A percentile compares a stretch with the other conserved stretches of the same genome.
Evolutionary conservation across 1,140 invertebrate species (phyloP).

Genomic region (Cydia strobilella): DNA sequence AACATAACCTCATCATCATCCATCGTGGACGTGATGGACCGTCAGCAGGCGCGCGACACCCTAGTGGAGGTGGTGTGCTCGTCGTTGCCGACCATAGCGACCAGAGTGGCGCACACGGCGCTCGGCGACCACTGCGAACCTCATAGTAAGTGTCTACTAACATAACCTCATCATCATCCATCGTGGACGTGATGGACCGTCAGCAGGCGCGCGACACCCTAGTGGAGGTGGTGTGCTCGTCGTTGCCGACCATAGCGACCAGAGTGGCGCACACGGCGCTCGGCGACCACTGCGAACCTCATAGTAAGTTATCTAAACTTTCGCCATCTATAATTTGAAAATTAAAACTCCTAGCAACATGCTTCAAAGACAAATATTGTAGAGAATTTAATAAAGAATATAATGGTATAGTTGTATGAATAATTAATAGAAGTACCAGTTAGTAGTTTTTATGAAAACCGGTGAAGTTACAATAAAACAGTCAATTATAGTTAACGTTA

Average conservation of each 20-base stretch:
- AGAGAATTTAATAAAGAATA: too few species aligned
- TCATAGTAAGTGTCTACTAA: constrained; percentile 40
- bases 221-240: constrained; percentile 56
- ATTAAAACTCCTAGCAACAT: too few species aligned
- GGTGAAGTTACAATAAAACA: not conserved
- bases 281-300: too few species aligned
- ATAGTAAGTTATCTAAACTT: too few species aligned
- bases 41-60: constrained; percentile 58
- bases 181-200: not conserved
- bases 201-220: constrained; percentile 61
- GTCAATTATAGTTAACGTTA: too few species aligned
- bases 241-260: constrained; percentile 55
- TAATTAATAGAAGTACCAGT: too few species aligned
- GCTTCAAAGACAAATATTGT: too few species aligned
- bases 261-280: constrained; percentile 49
- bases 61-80: constrained; percentile 60
- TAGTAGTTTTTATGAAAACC: too few species aligned
- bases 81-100: constrained; percentile 56
- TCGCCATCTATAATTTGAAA: too few species aligned
- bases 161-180: not conserved
- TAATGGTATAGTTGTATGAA: too few species aligned
- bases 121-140: constrained; percentile 38
- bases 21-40: constrained; percentile 48
- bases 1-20: constrained; percentile 57
- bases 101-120: constrained; percentile 47